Evolutionary conservation across 2,797 vertebrate species (phyloP).

Genomic region (Muraenolepis orangiensis): DNA sequence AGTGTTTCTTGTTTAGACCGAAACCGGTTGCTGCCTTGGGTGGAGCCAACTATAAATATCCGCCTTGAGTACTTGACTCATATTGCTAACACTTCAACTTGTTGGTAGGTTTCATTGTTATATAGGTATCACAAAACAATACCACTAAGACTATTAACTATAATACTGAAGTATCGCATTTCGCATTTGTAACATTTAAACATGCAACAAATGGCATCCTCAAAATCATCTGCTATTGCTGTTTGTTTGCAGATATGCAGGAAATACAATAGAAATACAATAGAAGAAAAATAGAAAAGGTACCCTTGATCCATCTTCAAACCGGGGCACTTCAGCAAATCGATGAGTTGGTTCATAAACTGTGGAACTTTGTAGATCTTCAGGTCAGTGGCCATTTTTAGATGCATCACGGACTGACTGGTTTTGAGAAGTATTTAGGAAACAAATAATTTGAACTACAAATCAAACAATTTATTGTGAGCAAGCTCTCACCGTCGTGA

Average conservation of each 20-base stretch:
- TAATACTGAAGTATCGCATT: background rate
- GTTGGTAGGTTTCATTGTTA: background rate
- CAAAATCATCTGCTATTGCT: background rate
- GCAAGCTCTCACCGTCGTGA: background rate
- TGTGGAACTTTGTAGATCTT: conserved; percentile 10
- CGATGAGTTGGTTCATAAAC: conserved; percentile 37
- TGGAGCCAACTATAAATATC: background rate
- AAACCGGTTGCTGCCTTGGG: background rate
- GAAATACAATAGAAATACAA: background rate
- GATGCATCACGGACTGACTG: conserved; percentile 40
- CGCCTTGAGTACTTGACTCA: background rate
- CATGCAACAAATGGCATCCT: too few species aligned
- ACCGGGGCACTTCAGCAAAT: conserved; percentile 20
- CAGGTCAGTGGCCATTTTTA: conserved; percentile 17
- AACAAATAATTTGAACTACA: background rate
- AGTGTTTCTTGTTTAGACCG: background rate
- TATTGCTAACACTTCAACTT: background rate
- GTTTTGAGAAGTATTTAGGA: background rate
- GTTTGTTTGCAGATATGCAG: background rate
- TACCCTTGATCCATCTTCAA: conserved; percentile 27
- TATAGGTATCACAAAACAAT: background rate
- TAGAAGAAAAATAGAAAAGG: background rate
- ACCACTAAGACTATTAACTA: background rate
- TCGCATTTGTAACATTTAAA: background rate
- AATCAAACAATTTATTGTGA: background rate